phyloP scores from a whole-genome alignment of 2,888 invertebrate genomes.

The Dicranocentrus wangi region DNA sequence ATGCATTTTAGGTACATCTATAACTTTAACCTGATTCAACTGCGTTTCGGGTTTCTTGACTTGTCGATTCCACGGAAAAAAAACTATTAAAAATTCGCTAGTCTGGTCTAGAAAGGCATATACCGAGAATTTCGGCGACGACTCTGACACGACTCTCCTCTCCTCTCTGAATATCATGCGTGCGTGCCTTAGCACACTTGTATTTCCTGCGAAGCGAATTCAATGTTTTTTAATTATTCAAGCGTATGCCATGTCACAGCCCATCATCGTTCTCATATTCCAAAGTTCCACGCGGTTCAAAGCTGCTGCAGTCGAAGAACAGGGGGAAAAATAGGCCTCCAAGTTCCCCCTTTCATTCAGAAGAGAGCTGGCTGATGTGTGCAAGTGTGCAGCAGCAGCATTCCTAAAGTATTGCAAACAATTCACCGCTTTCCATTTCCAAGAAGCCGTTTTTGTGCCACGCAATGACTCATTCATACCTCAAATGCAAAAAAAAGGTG shows the following conservation, averaged over 20 bases:
- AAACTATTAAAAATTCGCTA: too few relatives aligned
- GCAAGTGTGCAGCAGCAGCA: too few relatives aligned
- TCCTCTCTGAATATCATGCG: neutral
- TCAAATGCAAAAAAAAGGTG: neutral
- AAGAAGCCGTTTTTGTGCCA: conserved; percentile 48
- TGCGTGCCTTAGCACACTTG: neutral
- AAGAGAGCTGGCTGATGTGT: too few relatives aligned
- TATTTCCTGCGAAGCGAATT: neutral
- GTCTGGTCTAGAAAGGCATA: neutral
- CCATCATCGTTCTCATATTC: too few relatives aligned
- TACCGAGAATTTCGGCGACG: neutral
- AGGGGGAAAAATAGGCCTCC: neutral
- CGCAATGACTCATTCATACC: conserved; percentile 28
- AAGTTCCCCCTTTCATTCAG: conserved; percentile 1
- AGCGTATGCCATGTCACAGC: neutral
- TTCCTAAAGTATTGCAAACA: neutral
- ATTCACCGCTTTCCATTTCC: conserved; percentile 52
- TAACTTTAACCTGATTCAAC: neutral
- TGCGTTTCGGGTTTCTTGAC: neutral
- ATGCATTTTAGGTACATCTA: too few relatives aligned
- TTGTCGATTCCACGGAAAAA: conserved; percentile 6
- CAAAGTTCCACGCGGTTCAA: conserved; percentile 1
- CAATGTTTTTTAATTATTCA: neutral
- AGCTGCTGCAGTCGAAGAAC: neutral
- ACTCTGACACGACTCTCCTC: too few relatives aligned